These are phyloP conservation scores for Dryobotodes eremita DNA, from an alignment of 2,888 invertebrate genomes.

Conservation along the genomic window DNA sequence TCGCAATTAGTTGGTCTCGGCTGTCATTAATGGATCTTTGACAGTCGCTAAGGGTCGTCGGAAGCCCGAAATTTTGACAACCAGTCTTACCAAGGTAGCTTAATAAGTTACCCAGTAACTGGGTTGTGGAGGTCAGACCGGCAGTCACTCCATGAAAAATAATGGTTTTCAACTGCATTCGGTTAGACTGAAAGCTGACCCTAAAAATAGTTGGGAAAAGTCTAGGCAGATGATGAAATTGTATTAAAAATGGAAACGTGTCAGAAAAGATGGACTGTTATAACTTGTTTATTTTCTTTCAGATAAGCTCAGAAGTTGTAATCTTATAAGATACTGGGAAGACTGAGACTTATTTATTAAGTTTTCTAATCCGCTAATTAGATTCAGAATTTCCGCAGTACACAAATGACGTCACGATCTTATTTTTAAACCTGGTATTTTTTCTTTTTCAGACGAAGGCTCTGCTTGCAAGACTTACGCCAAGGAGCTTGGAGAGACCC, in stretches of 20 bases:
- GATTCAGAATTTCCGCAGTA: conserved; percentile 8
- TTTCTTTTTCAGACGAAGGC: conserved; percentile 75
- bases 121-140: background rate
- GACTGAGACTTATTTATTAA: conserved; percentile 19
- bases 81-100: background rate
- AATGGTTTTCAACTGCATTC: background rate
- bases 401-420: background rate
- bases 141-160: background rate
- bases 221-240: background rate
- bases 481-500: conserved; percentile 86
- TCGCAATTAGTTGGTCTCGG: background rate
- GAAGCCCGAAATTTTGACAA: background rate
- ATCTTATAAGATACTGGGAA: conserved; percentile 19
- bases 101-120: background rate
- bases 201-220: background rate
- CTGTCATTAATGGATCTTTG: background rate
- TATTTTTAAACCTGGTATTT: background rate
- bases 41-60: background rate
- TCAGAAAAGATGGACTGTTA: conserved; percentile 13
- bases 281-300: conserved; percentile 26
- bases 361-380: conserved; percentile 28
- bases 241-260: background rate
- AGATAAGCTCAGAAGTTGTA: conserved; percentile 23
- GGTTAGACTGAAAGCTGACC: background rate
- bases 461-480: conserved; percentile 84